Conservation (phyloP, 1,140 invertebrate genomes). For the Anoplophora glabripennis region DNA sequence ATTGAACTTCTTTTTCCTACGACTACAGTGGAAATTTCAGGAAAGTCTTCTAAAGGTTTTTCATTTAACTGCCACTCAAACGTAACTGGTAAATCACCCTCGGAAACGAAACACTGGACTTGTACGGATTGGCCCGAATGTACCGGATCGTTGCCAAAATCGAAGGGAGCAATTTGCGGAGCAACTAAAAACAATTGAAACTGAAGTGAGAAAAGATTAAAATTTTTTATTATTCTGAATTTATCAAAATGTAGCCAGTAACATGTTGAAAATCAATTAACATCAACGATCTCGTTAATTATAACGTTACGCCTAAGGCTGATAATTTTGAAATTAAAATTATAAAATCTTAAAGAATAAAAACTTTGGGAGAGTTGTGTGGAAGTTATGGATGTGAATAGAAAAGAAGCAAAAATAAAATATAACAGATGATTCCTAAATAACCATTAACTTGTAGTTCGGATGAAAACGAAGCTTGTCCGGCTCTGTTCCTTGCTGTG, state of each 20-base stretch:
- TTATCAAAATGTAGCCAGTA: too few species aligned
- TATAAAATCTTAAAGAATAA: too few species aligned
- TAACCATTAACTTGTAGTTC: constrained; percentile 39
- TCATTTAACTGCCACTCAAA: constrained; percentile 67
- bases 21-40: constrained; percentile 22
- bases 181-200: constrained; percentile 49
- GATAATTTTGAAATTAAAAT: too few species aligned
- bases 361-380: too few species aligned
- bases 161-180: constrained; percentile 67
- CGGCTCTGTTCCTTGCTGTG: constrained; percentile 66
- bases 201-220: too few species aligned
- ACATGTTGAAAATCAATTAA: too few species aligned
- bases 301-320: too few species aligned
- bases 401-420: too few species aligned
- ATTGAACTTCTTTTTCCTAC: constrained; percentile 43
- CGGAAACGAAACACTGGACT: constrained; percentile 67
- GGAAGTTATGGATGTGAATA: too few species aligned
- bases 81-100: constrained; percentile 66
- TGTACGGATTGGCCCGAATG: constrained; percentile 70
- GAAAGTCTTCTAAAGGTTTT: constrained; percentile 42
- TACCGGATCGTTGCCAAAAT: constrained; percentile 61
- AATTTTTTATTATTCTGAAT: too few species aligned
- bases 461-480: constrained; percentile 46
- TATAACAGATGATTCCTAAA: constrained; percentile 57
- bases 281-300: too few species aligned